phyloP scores from a whole-genome alignment of 2,113 vertebrate genomes.

The Limanda limanda region DNA sequence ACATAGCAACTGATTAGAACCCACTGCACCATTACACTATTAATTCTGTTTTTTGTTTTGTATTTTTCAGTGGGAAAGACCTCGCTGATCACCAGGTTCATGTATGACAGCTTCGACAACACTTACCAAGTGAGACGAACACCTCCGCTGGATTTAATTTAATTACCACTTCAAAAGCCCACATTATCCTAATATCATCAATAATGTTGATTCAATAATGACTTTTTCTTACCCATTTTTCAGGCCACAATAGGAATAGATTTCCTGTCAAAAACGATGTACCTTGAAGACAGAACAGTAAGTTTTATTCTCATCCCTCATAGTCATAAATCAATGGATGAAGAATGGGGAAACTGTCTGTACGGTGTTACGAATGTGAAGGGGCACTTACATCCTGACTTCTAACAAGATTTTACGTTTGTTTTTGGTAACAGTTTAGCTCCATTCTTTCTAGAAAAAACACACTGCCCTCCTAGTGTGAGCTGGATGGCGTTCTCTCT shows the following conservation, averaged over 20 bases:
- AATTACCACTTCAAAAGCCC: neutral
- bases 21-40: neutral
- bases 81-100: conserved; percentile 97
- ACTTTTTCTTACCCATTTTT: conserved; percentile 39
- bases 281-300: conserved; percentile 99
- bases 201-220: neutral
- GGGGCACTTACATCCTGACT: neutral
- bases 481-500: neutral
- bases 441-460: conserved; percentile 21
- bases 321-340: neutral
- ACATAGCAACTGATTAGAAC: neutral
- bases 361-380: neutral
- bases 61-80: conserved; percentile 93
- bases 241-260: conserved; percentile 99
- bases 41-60: conserved; percentile 33
- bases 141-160: neutral
- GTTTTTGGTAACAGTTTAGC: neutral
- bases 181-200: neutral
- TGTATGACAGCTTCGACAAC: conserved; percentile 99
- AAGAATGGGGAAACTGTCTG: neutral
- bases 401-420: neutral
- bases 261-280: conserved; percentile 99
- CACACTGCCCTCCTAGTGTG: conserved; percentile 9
- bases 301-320: conserved; percentile 63
- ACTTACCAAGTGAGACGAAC: conserved; percentile 91